Conservation (phyloP, 2,113 vertebrate species). For the Cyrtonyx montezumae region DNA sequence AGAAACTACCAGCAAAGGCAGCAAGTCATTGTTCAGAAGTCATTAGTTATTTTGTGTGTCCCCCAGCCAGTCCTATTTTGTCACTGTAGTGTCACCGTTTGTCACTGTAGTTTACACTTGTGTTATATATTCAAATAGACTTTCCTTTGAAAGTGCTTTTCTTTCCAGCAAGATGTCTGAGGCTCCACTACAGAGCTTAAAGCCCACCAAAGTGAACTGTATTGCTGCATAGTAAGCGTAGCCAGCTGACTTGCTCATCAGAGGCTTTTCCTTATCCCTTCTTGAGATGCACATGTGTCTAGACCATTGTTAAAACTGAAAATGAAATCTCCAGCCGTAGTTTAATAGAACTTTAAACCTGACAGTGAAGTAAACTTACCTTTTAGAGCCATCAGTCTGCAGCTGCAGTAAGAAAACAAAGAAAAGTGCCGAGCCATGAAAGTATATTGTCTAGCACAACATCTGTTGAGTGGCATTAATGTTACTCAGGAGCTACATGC, state of each 20-base stretch:
- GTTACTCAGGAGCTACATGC: not conserved
- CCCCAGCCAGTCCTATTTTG: not conserved
- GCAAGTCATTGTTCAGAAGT: not conserved
- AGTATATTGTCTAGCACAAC: not conserved
- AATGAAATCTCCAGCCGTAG: conserved; percentile 56
- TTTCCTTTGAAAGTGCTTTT: not conserved
- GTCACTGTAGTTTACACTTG: not conserved
- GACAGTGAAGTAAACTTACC: conserved; percentile 32
- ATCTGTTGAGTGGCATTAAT: conserved; percentile 21
- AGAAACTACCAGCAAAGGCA: not conserved
- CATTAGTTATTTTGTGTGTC: conserved; percentile 1
- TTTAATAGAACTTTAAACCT: conserved; percentile 66
- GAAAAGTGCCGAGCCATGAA: conserved; percentile 6
- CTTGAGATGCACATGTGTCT: conserved; percentile 55
- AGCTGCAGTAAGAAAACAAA: conserved; percentile 54
- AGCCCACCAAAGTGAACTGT: not conserved
- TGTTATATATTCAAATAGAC: not conserved
- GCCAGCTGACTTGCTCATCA: conserved; percentile 63
- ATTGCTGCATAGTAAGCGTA: not conserved
- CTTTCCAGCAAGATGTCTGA: not conserved
- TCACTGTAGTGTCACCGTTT: not conserved
- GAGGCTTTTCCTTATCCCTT: conserved; percentile 41
- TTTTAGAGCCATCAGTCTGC: conserved; percentile 44
- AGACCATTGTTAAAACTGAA: conserved; percentile 48
- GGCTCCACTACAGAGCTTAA: not conserved